Percentiles rank a stretch among this genome's conserved stretches.
phyloP scores from a whole-genome alignment of 2,888 invertebrate genomes.

The Dryococelus australis region DNA sequence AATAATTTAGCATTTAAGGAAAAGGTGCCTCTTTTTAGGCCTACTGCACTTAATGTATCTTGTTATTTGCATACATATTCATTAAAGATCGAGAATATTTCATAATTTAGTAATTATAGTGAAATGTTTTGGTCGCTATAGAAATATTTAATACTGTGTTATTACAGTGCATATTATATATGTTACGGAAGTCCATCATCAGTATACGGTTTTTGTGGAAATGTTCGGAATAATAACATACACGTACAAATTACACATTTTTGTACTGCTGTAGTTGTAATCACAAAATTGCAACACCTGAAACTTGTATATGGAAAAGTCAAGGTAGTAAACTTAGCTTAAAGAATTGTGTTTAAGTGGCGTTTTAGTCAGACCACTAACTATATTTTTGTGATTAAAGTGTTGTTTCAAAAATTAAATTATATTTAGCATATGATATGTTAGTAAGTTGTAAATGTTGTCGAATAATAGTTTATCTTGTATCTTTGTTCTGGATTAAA shows the following conservation, averaged over 20 bases:
- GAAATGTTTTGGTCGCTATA: neutral
- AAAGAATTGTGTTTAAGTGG: neutral
- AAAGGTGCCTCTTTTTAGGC: neutral
- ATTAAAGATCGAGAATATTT: neutral
- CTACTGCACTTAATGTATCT: neutral
- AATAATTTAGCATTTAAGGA: neutral
- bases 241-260: neutral
- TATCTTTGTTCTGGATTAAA: neutral
- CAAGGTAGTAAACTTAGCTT: neutral
- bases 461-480: neutral
- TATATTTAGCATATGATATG: neutral
- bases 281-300: neutral
- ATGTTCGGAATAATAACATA: neutral
- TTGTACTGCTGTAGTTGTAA: neutral
- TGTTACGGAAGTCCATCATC: neutral
- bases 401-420: neutral
- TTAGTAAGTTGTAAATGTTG: neutral
- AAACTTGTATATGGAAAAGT: neutral
- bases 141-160: neutral
- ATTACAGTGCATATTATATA: neutral
- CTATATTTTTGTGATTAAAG: neutral
- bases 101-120: neutral
- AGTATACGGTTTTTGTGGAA: neutral
- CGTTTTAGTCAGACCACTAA: neutral
- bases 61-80: neutral